These are phyloP conservation scores for Pholis gunnellus DNA, from an alignment of 2,113 vertebrate genomes.

Conservation along the genomic window DNA sequence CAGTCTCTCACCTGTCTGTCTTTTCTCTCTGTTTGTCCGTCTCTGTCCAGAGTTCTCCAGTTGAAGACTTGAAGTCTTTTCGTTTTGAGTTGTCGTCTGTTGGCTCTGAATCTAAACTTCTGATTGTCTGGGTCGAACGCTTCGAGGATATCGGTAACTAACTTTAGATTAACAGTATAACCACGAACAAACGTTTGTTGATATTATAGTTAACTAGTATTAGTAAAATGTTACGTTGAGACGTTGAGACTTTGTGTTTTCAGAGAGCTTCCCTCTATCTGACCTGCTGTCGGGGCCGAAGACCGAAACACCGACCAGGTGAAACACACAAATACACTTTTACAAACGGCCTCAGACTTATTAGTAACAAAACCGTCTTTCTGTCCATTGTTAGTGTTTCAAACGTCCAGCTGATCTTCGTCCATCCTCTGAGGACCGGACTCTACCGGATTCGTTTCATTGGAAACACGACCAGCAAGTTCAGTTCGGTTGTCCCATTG, in stretches of 20 bases:
- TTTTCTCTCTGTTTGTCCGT: background rate
- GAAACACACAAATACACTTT: background rate
- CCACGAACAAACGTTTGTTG: background rate
- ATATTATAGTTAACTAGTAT: background rate
- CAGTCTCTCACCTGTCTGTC: background rate
- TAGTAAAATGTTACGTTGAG: background rate
- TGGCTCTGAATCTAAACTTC: conserved; percentile 31
- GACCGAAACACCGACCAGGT: conserved; percentile 11
- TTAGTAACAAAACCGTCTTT: background rate
- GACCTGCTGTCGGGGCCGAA: conserved; percentile 18
- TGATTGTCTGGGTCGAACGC: conserved; percentile 55
- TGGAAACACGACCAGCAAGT: conserved; percentile 42
- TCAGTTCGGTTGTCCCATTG: conserved; percentile 36
- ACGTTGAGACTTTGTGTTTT: conserved; percentile 9
- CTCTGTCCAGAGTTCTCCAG: conserved; percentile 24
- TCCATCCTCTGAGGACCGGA: conserved; percentile 56
- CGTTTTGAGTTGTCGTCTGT: background rate
- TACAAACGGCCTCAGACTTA: background rate
- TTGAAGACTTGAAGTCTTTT: conserved; percentile 8
- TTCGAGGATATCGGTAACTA: conserved; percentile 56
- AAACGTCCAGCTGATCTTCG: conserved; percentile 46
- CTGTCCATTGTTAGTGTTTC: background rate
- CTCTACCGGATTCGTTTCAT: conserved; percentile 50
- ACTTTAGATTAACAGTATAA: too few species aligned
- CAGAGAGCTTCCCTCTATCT: conserved; percentile 46